Percentiles rank a stretch among this genome's conserved stretches.
These are phyloP conservation scores for Ostrea edulis DNA, from an alignment of 1,140 invertebrate genomes.

Conservation along the genomic window DNA sequence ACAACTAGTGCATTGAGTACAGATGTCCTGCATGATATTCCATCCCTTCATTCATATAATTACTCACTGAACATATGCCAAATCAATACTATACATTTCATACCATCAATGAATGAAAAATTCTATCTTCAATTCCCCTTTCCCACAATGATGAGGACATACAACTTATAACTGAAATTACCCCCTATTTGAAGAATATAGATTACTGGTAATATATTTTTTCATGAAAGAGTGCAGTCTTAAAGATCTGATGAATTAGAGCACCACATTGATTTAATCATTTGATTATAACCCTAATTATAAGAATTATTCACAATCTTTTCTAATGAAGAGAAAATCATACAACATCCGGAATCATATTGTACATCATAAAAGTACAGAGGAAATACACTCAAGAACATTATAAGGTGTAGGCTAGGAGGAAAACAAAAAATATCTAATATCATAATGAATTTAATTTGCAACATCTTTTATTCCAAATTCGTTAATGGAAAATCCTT, in stretches of 20 bases:
- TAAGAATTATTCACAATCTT: neutral
- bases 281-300: conserved; percentile 6
- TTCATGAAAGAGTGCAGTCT: neutral
- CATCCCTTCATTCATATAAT: neutral
- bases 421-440: neutral
- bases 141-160: neutral
- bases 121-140: neutral
- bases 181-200: neutral
- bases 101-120: neutral
- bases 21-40: neutral
- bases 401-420: neutral
- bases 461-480: neutral
- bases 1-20: neutral
- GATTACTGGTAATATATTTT: neutral
- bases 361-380: neutral
- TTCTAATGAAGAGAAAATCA: neutral
- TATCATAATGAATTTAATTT: neutral
- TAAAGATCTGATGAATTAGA: conserved; percentile 19
- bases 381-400: neutral
- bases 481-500: neutral
- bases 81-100: neutral
- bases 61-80: neutral
- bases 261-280: neutral
- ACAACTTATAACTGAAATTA: neutral
- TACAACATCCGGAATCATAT: neutral